Evolutionary conservation across 2,888 invertebrate species (phyloP), one percentile per base, ranked within the genome.

Genomic region (Erebia aethiops): DNA sequence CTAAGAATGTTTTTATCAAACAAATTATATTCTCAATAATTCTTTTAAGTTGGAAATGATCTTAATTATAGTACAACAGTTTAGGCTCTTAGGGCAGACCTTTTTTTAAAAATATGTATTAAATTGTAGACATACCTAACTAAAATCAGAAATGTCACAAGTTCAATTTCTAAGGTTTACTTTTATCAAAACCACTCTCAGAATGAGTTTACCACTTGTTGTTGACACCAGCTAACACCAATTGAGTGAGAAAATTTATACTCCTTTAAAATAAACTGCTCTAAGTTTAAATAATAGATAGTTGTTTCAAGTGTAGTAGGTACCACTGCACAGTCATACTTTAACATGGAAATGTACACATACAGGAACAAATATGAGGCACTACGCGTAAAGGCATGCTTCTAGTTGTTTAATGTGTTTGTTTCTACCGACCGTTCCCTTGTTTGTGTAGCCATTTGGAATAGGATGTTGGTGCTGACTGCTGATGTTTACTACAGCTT

Each of bases 321-420:
- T 46, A 61, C 16, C 14, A 16, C 16, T 11, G 35, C 46, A 46
- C 46, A 46, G 46, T 13, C 1, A n/a, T 63, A 26, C 43, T 43
- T 14, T 21, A 52, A 54, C 64, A 64, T 21, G 18, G 35, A 16
- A 54, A 54, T 26, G 16, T 64, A 64, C 63, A 51, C 26, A 46
- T 35, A 43, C 49, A 49, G 58, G 67, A 58, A 67, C 67, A 58
- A 67, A 67, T 26, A 57, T 41, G 18, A 56, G 14, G 64, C 13
- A 65, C 54, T 18, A 56, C 54, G 43, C 52, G 54, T 43, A 43
- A 54, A 65, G n/a, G 67, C 49, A 58, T 26, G 67, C 58, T 26
- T 46, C 46, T 21, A 13, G 57, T 67, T 67, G 56, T 66, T 64
- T 66, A 66, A 66, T 57, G 66, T 66, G 66, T 66, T 66, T 66